Evolutionary conservation across 2,888 invertebrate species (phyloP).

Genomic region (Automeris io): DNA sequence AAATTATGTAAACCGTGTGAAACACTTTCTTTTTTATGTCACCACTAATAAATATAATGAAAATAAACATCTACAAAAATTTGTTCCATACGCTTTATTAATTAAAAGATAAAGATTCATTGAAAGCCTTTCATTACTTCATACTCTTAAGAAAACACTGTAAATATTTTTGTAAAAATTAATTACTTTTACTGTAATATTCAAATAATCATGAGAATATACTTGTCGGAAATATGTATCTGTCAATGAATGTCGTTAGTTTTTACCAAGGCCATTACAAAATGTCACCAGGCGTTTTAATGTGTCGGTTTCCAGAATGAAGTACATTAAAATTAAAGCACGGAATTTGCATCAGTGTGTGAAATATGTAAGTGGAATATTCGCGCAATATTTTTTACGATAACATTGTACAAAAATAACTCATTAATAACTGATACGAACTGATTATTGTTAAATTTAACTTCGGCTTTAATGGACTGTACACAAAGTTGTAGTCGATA

Average conservation of each 20-base stretch:
- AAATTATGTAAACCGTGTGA: constrained; percentile 9
- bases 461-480: constrained; percentile 42
- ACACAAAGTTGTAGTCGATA: constrained; percentile 45
- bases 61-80: constrained; percentile 2
- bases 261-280: constrained; percentile 30
- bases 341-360: constrained; percentile 8
- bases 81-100: constrained; percentile 7
- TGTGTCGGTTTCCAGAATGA: constrained; percentile 19
- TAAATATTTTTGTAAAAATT: constrained; percentile 19
- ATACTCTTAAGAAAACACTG: constrained; percentile 30
- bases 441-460: constrained; percentile 24
- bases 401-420: constrained; percentile 1
- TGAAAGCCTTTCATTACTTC: constrained; percentile 25
- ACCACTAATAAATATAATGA: not conserved
- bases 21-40: constrained; percentile 7
- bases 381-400: not conserved
- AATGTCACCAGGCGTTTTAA: constrained; percentile 25
- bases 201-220: not conserved
- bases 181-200: not conserved
- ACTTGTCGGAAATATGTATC: constrained; percentile 26
- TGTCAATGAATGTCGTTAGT: constrained; percentile 28
- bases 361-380: constrained; percentile 9
- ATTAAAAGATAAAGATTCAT: constrained; percentile 12
- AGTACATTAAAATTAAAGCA: constrained; percentile 16
- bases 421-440: constrained; percentile 12